Base-by-base conservation (phyloP, 1,140 invertebrate species). In the Ruditapes philippinarum region DNA sequence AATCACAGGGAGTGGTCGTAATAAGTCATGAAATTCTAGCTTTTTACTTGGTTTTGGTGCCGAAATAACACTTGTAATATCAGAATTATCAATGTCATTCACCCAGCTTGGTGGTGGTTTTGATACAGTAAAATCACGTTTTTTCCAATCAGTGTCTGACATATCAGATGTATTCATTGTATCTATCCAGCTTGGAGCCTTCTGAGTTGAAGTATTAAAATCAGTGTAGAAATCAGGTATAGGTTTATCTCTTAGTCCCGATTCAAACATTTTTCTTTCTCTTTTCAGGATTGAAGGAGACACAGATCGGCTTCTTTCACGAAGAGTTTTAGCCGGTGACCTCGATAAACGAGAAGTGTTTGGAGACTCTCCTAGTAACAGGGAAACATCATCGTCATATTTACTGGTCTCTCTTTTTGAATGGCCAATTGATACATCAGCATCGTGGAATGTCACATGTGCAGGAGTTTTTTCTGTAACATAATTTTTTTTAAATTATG, bases 241-340 rank as follows among this genome's bases (percentile, higher is more conserved):
- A 22, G 87, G 87, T 42, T 83, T 89, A 22, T 74, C 70, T 25
- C 87, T 28, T 36, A 82, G 45, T 31, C 87, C 87, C 25, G 87
- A 89, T 45, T 89, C 87, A 83, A 82, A 89, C 68, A 89, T 51
- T 57, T 83, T 80, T 33, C 87, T 57, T 65, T 89, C 87, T 73
- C 78, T 60, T 83, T 89, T 82, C 7, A 89, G 28, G 33, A 89
- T 89, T 1, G 87, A 89, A 5, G 87, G 87, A 12, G 87, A 89
- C n/a, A 89, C 87, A 73, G 87, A 89, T 28, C 87, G 65, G 40
- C 87, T 89, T 31, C 87, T 68, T 40, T 89, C 87, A 28, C 62
- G 65, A 36, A 76, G 40, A n/a, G 40, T 74, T 40, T 89, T 89
- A n/a, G 42, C 31, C 0, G 79, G 79, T 40, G 87, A 89, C 54